These are phyloP conservation scores for Morone saxatilis DNA, from an alignment of 2,113 vertebrate genomes.

Conservation along the genomic window DNA sequence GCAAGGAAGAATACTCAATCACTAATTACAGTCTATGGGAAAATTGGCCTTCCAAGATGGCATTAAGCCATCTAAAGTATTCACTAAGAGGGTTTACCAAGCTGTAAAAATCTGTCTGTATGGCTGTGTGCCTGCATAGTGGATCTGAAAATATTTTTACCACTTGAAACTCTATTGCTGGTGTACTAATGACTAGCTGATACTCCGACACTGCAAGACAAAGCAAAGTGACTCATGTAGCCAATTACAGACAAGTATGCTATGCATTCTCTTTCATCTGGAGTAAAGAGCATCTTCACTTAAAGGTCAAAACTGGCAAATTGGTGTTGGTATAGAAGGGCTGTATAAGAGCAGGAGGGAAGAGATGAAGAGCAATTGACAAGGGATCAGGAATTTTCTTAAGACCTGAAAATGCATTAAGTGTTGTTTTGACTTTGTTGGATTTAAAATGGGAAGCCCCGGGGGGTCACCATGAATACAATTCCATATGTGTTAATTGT, in stretches of 20 bases:
- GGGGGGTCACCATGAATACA: constrained; percentile 14
- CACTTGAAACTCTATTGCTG: constrained; percentile 47
- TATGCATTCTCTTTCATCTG: constrained; percentile 46
- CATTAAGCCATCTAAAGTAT: constrained; percentile 57
- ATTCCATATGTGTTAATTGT: constrained; percentile 37
- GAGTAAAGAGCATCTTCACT: constrained; percentile 70
- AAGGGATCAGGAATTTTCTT: constrained; percentile 18
- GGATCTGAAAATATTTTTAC: constrained; percentile 64
- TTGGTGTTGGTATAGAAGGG: constrained; percentile 25
- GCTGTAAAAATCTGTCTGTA: constrained; percentile 42
- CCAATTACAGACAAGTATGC: constrained; percentile 66
- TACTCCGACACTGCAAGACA: constrained; percentile 52
- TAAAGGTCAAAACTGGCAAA: constrained; percentile 76
- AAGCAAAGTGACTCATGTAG: constrained; percentile 70
- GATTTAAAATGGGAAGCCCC: constrained; percentile 5
- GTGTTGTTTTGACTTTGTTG: constrained; percentile 48
- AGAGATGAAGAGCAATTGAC: constrained; percentile 1
- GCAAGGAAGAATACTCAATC: constrained; percentile 56
- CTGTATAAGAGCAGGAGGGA: constrained; percentile 27
- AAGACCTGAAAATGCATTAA: not conserved
- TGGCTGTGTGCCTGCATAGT: constrained; percentile 49
- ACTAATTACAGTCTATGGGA: constrained; percentile 59
- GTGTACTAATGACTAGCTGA: constrained; percentile 62
- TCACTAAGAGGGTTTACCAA: constrained; percentile 60
- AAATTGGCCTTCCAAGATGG: constrained; percentile 60